phyloP scores from a whole-genome alignment of 2,888 invertebrate species.

The Trissolcus japonicus region DNA sequence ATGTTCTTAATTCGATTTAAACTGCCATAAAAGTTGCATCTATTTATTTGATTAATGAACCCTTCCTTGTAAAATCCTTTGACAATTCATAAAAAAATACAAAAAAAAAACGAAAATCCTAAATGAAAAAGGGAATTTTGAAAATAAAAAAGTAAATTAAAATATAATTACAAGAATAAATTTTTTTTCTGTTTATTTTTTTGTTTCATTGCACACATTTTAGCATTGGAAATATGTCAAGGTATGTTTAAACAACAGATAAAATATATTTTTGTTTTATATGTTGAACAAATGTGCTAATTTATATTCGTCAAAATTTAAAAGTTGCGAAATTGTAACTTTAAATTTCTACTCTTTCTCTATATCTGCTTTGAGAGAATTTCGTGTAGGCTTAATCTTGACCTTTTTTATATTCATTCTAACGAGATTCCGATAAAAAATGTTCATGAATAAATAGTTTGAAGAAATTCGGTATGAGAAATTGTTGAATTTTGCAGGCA shows the following conservation, averaged over 20 bases:
- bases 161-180: neutral
- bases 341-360: too few species aligned
- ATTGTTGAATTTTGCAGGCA: constrained; percentile 80
- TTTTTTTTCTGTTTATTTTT: constrained; percentile 55
- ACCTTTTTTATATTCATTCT: neutral
- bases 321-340: too few species aligned
- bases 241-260: constrained; percentile 78
- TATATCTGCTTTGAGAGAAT: too few species aligned
- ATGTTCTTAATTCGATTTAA: constrained; percentile 51
- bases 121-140: too few species aligned
- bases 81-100: too few species aligned
- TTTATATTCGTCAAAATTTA: neutral
- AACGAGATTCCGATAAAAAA: neutral
- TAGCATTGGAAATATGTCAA: constrained; percentile 90
- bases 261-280: constrained; percentile 1
- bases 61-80: neutral
- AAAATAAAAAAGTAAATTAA: too few species aligned
- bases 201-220: constrained; percentile 73
- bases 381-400: neutral
- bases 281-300: neutral
- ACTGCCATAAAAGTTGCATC: constrained; percentile 35
- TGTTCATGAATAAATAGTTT: constrained; percentile 2
- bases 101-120: too few species aligned
- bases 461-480: neutral
- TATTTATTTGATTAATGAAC: constrained; percentile 16